Percentiles rank a stretch among this genome's conserved stretches.
Evolutionary conservation across 2,888 invertebrate species (phyloP).

Genomic region (Pterostichus niger): DNA sequence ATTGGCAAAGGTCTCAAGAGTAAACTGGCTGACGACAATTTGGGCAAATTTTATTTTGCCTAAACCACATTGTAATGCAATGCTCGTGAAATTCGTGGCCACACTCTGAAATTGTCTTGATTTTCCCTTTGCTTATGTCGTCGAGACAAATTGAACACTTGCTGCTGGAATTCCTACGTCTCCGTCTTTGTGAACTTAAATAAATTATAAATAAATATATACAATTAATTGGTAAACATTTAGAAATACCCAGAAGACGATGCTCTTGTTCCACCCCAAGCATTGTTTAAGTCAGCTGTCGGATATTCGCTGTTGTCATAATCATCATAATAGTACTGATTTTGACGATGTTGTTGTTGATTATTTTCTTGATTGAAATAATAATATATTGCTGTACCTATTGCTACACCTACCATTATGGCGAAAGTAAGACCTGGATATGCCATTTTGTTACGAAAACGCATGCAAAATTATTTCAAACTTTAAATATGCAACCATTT

Average conservation of each 20-base stretch:
- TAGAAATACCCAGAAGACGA: constrained; percentile 28
- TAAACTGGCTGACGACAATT: constrained; percentile 65
- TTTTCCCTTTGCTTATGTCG: constrained; percentile 59
- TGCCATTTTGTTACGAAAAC: constrained; percentile 67
- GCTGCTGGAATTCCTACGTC: constrained; percentile 68
- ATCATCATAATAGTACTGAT: constrained; percentile 29
- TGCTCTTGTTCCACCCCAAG: constrained; percentile 23
- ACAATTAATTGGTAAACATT: neutral
- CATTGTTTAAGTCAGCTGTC: constrained; percentile 18
- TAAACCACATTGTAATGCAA: constrained; percentile 68
- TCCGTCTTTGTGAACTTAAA: constrained; percentile 53
- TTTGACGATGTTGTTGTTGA: constrained; percentile 49
- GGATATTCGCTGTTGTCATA: constrained; percentile 50
- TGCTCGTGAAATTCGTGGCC: constrained; percentile 68
- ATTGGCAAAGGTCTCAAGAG: constrained; percentile 41
- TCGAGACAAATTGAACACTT: constrained; percentile 69
- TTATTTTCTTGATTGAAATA: constrained; percentile 69
- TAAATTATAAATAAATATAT: constrained; percentile 3
- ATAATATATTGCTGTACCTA: constrained; percentile 69
- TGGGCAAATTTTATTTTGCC: constrained; percentile 65
- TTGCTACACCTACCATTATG: constrained; percentile 69
- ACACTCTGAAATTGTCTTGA: constrained; percentile 64
- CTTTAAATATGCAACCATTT: constrained; percentile 10
- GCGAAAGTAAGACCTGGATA: constrained; percentile 69
- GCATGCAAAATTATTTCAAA: neutral